A percentile compares a stretch with the other conserved stretches of the same genome.
phyloP scores from a whole-genome alignment of 2,888 invertebrate species.

The Escarpia spicata region DNA sequence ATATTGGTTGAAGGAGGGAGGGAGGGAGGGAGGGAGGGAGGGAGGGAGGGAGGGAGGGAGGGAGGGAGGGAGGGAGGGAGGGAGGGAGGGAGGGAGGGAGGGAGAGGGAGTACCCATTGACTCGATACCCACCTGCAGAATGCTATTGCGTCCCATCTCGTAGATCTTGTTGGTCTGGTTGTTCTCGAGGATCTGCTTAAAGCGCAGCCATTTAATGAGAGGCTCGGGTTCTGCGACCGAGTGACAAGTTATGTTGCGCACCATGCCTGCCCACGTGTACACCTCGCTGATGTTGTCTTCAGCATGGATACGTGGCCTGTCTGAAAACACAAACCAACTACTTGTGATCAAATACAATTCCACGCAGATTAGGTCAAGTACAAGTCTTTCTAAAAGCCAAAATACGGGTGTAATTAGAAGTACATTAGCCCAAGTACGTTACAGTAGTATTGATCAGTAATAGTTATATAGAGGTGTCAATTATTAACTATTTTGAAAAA shows the following conservation, averaged over 20 bases:
- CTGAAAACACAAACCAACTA: constrained; percentile 18
- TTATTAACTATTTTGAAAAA: no score
- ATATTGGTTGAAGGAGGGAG: no score
- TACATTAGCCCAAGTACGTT: no score
- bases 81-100: no score
- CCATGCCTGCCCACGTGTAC: constrained; percentile 43
- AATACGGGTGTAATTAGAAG: no score
- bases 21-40: no score
- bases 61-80: no score
- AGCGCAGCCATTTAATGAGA: constrained; percentile 37
- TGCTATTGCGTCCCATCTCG: constrained; percentile 39
- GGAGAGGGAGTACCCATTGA: not conserved
- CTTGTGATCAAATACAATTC: not conserved
- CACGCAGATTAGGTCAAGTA: constrained; percentile 35
- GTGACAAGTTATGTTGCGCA: constrained; percentile 42
- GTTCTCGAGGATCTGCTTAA: constrained; percentile 28
- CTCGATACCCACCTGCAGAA: constrained; percentile 40
- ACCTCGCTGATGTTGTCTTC: constrained; percentile 23
- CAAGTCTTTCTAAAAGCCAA: no score
- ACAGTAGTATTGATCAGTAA: no score
- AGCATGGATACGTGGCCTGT: constrained; percentile 20
- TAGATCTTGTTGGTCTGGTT: constrained; percentile 41
- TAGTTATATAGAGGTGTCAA: no score
- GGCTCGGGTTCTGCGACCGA: constrained; percentile 42
- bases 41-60: no score